Percentiles rank a stretch among this genome's conserved stretches.
Conservation (phyloP, 2,888 invertebrate species). For the Plebejus argus region DNA sequence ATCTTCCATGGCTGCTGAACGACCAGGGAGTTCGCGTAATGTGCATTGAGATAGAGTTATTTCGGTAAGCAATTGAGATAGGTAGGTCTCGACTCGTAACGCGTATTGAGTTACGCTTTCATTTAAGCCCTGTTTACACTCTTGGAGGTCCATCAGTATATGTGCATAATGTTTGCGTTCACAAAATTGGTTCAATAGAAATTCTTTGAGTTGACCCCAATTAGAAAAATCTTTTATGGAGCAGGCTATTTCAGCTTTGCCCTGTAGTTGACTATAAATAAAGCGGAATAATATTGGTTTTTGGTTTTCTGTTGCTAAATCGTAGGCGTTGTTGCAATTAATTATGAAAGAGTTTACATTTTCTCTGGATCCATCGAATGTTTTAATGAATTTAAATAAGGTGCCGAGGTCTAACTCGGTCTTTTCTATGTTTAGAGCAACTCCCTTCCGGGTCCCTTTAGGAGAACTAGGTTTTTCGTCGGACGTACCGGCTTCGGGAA, state of each 20-base stretch:
- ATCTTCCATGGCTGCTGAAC: slow-evolving; percentile 40
- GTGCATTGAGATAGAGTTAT: slow-evolving; percentile 21
- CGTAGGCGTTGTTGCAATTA: neutral
- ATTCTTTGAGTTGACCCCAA: slow-evolving; percentile 28
- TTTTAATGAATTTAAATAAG: neutral
- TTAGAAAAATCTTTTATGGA: slow-evolving; percentile 20
- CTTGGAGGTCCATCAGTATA: slow-evolving; percentile 33
- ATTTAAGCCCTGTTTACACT: slow-evolving; percentile 36
- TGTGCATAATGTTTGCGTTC: slow-evolving; percentile 38
- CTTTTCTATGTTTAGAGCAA: neutral
- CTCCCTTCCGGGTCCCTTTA: neutral
- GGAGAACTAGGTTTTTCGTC: neutral
- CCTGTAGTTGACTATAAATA: slow-evolving; percentile 2
- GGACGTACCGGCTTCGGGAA: neutral
- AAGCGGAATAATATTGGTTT: neutral
- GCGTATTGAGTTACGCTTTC: slow-evolving; percentile 45
- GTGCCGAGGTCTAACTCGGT: neutral
- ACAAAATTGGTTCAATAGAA: slow-evolving; percentile 35
- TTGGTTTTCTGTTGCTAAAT: neutral
- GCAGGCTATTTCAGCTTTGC: slow-evolving; percentile 23
- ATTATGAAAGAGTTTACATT: neutral
- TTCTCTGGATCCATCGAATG: neutral
- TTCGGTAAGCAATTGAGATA: slow-evolving; percentile 42
- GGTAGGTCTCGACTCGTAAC: slow-evolving; percentile 42
- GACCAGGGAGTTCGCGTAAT: slow-evolving; percentile 36